A percentile compares a stretch with the other conserved stretches of the same genome.
phyloP scores from a whole-genome alignment of 2,113 vertebrate species.

The Antennarius striatus region DNA sequence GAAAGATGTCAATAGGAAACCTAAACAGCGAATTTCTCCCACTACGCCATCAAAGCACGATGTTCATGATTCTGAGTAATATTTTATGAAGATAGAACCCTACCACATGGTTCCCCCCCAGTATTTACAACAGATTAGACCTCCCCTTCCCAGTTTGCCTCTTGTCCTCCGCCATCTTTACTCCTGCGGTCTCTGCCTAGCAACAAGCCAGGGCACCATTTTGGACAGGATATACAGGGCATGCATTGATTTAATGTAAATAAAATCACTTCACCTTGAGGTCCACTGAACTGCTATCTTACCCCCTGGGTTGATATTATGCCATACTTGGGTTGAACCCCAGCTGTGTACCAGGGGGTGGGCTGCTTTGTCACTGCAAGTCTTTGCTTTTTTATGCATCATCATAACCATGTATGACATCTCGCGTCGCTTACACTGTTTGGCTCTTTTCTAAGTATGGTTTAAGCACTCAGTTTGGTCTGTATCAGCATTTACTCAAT shows the following conservation, averaged over 20 bases:
- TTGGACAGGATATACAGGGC: conserved; percentile 50
- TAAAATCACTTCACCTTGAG: conserved; percentile 57
- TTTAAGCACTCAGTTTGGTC: conserved; percentile 22
- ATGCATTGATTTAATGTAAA: conserved; percentile 62
- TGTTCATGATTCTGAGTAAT: conserved; percentile 27
- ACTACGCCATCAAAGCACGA: background rate
- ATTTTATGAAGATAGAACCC: conserved; percentile 55
- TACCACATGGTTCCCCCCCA: conserved; percentile 63
- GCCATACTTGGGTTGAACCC: conserved; percentile 46
- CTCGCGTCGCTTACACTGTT: conserved; percentile 57
- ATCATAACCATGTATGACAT: conserved; percentile 70
- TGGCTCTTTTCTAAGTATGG: conserved; percentile 25
- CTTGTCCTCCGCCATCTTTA: conserved; percentile 71
- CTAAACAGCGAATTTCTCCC: conserved; percentile 7
- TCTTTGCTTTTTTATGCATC: conserved; percentile 66
- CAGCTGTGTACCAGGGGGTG: conserved; percentile 60
- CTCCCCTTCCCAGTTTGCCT: conserved; percentile 68
- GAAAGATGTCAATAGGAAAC: too few species aligned
- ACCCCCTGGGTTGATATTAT: conserved; percentile 39
- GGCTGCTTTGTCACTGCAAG: conserved; percentile 58
- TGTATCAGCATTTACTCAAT: conserved; percentile 51
- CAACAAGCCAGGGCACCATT: conserved; percentile 76
- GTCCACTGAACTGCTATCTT: conserved; percentile 32
- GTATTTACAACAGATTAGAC: conserved; percentile 68
- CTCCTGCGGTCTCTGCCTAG: conserved; percentile 76